phyloP scores from a whole-genome alignment of 2,797 vertebrate species.

The Ispidina lecontei region DNA sequence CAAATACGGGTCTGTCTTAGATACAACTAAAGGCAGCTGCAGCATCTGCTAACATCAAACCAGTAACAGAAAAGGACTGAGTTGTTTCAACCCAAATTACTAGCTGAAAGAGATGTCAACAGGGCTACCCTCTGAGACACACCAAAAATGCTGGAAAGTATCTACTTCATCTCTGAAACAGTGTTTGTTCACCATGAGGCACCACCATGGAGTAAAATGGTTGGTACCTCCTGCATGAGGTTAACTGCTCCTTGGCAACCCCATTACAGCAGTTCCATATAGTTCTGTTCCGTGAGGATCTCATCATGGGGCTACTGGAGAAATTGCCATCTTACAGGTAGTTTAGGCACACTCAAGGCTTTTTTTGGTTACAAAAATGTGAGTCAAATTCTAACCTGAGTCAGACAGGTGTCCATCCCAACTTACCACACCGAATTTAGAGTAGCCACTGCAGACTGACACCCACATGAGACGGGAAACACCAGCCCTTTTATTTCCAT shows the following conservation, averaged over 20 bases:
- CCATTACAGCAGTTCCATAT: not conserved
- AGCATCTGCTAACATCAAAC: not conserved
- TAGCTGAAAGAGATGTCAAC: not conserved
- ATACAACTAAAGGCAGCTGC: not conserved
- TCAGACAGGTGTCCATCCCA: not conserved
- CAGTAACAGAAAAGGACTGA: not conserved
- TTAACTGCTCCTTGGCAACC: not conserved
- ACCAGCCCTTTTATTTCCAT: not conserved
- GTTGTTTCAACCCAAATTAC: not conserved
- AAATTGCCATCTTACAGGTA: not conserved
- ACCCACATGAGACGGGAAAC: rapidly evolving
- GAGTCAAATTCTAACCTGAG: not conserved
- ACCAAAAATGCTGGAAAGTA: not conserved
- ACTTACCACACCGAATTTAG: rapidly evolving
- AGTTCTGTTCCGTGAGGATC: not conserved
- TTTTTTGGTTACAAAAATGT: not conserved
- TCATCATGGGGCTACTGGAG: not conserved
- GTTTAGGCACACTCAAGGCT: not conserved
- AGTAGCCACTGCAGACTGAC: not conserved
- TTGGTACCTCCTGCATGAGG: rapidly evolving
- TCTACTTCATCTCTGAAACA: not conserved
- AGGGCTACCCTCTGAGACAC: not conserved
- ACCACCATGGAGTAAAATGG: rapidly evolving
- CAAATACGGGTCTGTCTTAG: not conserved
- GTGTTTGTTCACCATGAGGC: not conserved